phyloP scores from a whole-genome alignment of 2,797 vertebrate species.

The Brachyrhaphis roseni region DNA sequence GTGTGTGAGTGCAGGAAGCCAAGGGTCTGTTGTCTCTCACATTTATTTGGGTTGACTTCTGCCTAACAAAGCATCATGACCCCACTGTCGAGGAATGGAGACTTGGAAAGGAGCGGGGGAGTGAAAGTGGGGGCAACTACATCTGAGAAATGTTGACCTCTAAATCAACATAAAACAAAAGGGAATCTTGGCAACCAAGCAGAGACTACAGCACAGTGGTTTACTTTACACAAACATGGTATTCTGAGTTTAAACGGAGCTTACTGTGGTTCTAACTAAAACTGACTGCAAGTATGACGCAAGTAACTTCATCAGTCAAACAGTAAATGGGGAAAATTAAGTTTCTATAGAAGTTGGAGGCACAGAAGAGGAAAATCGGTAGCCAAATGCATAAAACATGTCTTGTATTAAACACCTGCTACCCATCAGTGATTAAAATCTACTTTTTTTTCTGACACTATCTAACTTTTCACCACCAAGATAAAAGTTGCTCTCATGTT shows the following conservation, averaged over 20 bases:
- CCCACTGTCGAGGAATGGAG: slow-evolving; percentile 71
- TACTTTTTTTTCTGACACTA: neutral
- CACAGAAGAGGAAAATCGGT: neutral
- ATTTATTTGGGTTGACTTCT: slow-evolving; percentile 72
- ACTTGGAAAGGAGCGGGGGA: slow-evolving; percentile 40
- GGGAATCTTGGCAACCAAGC: slow-evolving; percentile 29
- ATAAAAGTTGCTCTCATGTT: neutral
- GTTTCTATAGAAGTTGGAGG: neutral
- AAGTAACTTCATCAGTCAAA: neutral
- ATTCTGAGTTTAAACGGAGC: slow-evolving; percentile 22
- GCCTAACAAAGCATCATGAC: slow-evolving; percentile 68
- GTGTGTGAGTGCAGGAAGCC: slow-evolving; percentile 49
- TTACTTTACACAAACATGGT: slow-evolving; percentile 21
- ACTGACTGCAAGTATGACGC: neutral
- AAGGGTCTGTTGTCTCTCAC: slow-evolving; percentile 73
- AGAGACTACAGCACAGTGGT: slow-evolving; percentile 21
- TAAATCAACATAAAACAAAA: slow-evolving; percentile 24
- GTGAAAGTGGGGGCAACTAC: slow-evolving; percentile 28
- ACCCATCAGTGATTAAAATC: neutral
- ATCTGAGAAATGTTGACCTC: slow-evolving; percentile 39
- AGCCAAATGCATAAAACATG: neutral
- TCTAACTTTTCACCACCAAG: neutral
- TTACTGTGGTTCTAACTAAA: slow-evolving; percentile 2
- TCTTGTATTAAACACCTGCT: neutral
- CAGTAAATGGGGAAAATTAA: neutral